Conservation (phyloP, 2,113 vertebrate genomes). For the Rattus rattus region DNA sequence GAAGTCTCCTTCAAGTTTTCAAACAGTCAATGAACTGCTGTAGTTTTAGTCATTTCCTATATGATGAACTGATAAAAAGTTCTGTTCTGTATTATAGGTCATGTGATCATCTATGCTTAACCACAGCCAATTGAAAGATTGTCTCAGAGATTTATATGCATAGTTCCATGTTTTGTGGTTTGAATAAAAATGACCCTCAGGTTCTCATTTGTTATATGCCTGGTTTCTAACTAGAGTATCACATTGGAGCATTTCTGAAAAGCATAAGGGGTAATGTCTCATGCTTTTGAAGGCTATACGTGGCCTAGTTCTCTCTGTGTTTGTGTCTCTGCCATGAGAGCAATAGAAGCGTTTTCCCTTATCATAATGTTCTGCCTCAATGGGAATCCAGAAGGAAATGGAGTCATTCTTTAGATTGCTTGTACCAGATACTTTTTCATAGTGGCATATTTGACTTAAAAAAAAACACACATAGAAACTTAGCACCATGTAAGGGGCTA, state of each 20-base stretch:
- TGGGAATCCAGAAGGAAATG: neutral
- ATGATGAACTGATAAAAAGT: neutral
- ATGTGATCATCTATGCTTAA: neutral
- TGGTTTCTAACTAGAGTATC: no score
- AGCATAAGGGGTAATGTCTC: neutral
- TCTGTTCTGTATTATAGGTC: neutral
- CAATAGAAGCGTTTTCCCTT: neutral
- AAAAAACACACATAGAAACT: neutral
- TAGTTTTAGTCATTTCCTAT: neutral
- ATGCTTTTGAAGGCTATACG: neutral
- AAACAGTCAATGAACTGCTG: neutral
- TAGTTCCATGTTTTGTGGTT: neutral
- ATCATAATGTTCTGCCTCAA: neutral
- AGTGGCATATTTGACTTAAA: neutral
- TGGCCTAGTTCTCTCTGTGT: neutral
- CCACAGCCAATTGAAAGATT: neutral
- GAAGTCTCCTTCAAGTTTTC: neutral
- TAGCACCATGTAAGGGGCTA: neutral
- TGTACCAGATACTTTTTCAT: neutral
- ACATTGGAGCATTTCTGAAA: neutral
- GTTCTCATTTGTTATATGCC: neutral
- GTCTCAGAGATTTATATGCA: constrained; percentile 4
- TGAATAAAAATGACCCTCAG: neutral
- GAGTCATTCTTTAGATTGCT: neutral
- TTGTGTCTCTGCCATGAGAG: neutral